These are phyloP conservation scores for Pyrochroa serraticornis DNA, from an alignment of 2,888 invertebrate genomes.

Conservation along the genomic window DNA sequence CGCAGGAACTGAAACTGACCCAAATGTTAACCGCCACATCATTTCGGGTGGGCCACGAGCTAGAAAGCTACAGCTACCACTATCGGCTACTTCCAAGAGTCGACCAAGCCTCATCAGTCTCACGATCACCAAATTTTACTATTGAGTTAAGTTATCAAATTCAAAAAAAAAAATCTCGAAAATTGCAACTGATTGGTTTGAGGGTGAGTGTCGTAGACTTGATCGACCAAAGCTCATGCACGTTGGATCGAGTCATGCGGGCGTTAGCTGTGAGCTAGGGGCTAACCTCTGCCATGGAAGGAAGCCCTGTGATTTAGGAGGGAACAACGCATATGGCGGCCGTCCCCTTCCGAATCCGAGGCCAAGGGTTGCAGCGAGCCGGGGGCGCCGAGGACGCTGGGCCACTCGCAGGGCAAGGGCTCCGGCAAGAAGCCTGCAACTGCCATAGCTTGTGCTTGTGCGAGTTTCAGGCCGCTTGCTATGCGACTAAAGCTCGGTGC, in stretches of 20 bases:
- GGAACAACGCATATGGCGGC: slow-evolving; percentile 56
- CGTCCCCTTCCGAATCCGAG: slow-evolving; percentile 53
- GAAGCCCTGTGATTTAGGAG: slow-evolving; percentile 66
- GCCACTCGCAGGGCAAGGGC: slow-evolving; percentile 43
- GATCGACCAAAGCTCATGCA: slow-evolving; percentile 32
- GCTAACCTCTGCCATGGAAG: slow-evolving; percentile 70
- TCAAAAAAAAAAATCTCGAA: too few relatives aligned
- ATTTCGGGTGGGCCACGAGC: neutral
- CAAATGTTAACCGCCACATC: neutral
- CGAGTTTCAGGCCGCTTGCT: slow-evolving; percentile 72
- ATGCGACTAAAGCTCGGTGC: slow-evolving; percentile 63
- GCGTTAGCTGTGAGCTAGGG: slow-evolving; percentile 40
- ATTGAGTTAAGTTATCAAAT: too few relatives aligned
- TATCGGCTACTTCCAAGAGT: neutral
- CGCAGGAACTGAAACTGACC: slow-evolving; percentile 48
- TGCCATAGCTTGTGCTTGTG: slow-evolving; percentile 75
- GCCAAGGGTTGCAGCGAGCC: slow-evolving; percentile 37
- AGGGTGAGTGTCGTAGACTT: slow-evolving; percentile 3
- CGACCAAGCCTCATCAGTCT: too few relatives aligned
- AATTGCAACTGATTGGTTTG: slow-evolving; percentile 40
- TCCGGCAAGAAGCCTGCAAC: slow-evolving; percentile 70
- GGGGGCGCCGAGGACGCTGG: slow-evolving; percentile 34
- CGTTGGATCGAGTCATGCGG: slow-evolving; percentile 26
- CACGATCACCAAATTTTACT: too few relatives aligned
- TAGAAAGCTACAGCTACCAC: slow-evolving; percentile 22